Evolutionary conservation across 1,140 invertebrate genomes (phyloP).

Genomic region (Asobara japonica): DNA sequence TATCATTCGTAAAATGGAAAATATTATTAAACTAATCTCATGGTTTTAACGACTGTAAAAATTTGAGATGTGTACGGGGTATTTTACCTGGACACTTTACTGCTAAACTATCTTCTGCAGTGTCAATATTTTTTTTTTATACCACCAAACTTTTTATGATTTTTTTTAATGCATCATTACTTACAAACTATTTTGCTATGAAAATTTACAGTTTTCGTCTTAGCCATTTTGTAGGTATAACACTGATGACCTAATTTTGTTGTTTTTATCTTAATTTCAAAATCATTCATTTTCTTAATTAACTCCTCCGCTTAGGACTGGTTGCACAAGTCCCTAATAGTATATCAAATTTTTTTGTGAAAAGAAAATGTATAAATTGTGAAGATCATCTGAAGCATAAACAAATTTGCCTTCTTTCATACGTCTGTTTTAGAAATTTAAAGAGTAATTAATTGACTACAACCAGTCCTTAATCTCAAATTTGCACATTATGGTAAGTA

Average conservation of each 20-base stretch:
- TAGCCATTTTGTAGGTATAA: slow-evolving; percentile 56
- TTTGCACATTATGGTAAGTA: not conserved
- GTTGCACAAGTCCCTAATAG: not conserved
- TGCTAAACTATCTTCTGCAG: not conserved
- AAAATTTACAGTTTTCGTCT: slow-evolving; percentile 57
- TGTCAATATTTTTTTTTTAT: not conserved
- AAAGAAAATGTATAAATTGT: not conserved
- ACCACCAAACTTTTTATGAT: not conserved
- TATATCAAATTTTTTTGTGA: not conserved
- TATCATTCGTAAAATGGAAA: not conserved
- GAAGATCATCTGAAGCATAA: too few relatives aligned
- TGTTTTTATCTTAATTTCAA: slow-evolving; percentile 26
- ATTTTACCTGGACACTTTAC: not conserved
- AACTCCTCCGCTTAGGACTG: not conserved
- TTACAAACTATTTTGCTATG: slow-evolving; percentile 45
- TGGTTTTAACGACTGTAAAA: not conserved
- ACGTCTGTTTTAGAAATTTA: too few relatives aligned
- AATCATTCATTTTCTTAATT: slow-evolving; percentile 6
- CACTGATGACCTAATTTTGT: slow-evolving; percentile 60
- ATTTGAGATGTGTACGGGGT: not conserved
- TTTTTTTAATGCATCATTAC: not conserved
- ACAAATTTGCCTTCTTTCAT: too few relatives aligned
- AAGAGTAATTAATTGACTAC: not conserved
- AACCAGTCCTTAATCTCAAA: not conserved
- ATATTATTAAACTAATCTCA: not conserved